Percentiles rank a stretch among this genome's conserved stretches.
phyloP scores from a whole-genome alignment of 2,113 vertebrate genomes.

The Platycercus adscitus region DNA sequence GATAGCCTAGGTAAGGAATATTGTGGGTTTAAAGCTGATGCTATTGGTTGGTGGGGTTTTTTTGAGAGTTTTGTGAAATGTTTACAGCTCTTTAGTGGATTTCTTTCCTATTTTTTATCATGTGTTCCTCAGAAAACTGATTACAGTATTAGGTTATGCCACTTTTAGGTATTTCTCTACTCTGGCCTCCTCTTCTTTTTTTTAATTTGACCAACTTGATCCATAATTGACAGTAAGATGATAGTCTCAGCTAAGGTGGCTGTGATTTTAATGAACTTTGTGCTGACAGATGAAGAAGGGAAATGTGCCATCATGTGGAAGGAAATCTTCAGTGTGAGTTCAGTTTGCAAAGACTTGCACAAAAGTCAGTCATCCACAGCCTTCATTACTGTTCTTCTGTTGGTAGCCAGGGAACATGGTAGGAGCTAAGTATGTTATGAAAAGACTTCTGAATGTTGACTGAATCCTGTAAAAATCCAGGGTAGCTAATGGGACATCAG shows the following conservation, averaged over 20 bases:
- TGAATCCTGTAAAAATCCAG: neutral
- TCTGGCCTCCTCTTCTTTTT: neutral
- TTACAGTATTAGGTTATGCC: neutral
- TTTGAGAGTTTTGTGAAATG: neutral
- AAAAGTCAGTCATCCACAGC: neutral
- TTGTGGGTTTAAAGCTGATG: neutral
- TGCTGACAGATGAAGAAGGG: neutral
- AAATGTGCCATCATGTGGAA: neutral
- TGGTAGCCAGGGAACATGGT: neutral
- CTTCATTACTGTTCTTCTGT: neutral
- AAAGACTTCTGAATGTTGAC: neutral
- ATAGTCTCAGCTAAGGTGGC: neutral
- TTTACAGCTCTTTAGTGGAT: neutral
- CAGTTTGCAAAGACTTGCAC: neutral
- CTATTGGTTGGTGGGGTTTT: accelerated
- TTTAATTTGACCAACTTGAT: neutral
- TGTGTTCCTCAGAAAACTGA: neutral
- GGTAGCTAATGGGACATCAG: neutral
- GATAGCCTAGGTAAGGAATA: conserved; percentile 81
- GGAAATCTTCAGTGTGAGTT: neutral
- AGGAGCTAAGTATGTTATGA: neutral
- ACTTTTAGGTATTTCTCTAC: neutral
- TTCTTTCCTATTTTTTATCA: neutral
- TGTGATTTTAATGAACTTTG: neutral
- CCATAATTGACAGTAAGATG: neutral